These are phyloP conservation scores for Antrozous pallidus DNA, from an alignment of 2,797 vertebrate species.

Conservation along the genomic window DNA sequence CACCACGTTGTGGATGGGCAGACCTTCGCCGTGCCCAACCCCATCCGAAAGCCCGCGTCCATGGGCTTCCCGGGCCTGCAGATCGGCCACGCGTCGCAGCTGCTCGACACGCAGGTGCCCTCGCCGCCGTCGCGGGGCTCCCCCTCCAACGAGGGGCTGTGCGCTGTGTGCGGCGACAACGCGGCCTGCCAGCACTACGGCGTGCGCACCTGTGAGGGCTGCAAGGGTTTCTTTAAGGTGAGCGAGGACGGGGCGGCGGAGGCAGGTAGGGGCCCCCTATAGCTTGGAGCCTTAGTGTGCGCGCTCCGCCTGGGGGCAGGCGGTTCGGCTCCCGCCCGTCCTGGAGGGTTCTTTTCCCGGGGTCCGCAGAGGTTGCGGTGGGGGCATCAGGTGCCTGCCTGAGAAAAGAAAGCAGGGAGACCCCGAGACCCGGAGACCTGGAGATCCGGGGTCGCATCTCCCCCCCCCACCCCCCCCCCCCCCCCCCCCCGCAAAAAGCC, in stretches of 20 bases:
- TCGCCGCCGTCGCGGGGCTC: constrained; percentile 96
- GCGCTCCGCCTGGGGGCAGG: fast-evolving
- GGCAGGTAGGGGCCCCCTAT: neutral
- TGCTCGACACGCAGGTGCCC: constrained; percentile 95
- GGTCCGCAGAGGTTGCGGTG: neutral
- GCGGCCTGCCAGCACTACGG: constrained; percentile 98
- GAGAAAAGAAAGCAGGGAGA: neutral
- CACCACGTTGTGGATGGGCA: constrained; percentile 94
- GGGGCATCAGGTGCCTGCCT: neutral
- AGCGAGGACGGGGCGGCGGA: constrained; percentile 41
- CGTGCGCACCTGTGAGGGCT: constrained; percentile 97
- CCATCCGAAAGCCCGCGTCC: constrained; percentile 91
- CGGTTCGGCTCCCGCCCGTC: neutral
- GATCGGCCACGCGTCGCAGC: constrained; percentile 94
- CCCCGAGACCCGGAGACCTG: neutral
- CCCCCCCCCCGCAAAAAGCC: neutral
- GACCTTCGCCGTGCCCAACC: constrained; percentile 93
- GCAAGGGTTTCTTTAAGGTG: constrained; percentile 99
- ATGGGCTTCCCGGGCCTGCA: constrained; percentile 95
- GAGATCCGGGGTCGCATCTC: neutral
- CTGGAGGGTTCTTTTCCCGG: neutral
- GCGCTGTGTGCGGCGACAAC: constrained; percentile 98
- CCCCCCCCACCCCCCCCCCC: too few relatives aligned
- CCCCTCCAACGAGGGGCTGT: constrained; percentile 97
- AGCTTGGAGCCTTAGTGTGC: neutral